Evolutionary conservation across 2,797 vertebrate species (phyloP), one percentile per base, ranked within the genome.

Genomic region (Brachymystax lenok): DNA sequence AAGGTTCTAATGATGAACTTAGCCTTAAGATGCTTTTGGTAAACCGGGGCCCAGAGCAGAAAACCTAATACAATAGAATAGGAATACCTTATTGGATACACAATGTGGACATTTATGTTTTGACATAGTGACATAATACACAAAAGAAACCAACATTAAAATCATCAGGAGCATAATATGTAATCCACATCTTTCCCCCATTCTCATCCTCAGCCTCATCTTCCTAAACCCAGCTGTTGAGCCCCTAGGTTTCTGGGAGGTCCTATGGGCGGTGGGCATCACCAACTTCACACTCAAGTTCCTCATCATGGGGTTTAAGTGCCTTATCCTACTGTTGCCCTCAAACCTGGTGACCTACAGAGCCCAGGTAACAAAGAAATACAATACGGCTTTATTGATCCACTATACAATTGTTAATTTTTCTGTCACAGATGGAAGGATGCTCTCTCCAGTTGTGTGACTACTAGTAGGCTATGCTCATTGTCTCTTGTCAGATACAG

Each of bases 211-310:
- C 86, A 99, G 98, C 90, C 95, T 99, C 88, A 91, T 99, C 89
- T 96, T 99, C 86, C 92, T 98, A 90, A 96, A 90, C 78, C 97
- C 98, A 51, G 87, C 90, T 77, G 92, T 97, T 75, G 94, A 96
- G 89, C 91, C 91, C 50, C 87, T 92, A 77, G 96, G 94, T 82
- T 97, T 99, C 93, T 99, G 98, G 97, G 96, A 99, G 85, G 95
- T 96, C 27, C 93, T 99, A n/a, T 99, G 98, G 98, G 94, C 92
- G 61, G 94, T 98, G 28, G 96, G 96, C 80, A 91, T 98, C 87
- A 98, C 96, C 79, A 97, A 97, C 90, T 97, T 97, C 66, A 89
- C 96, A 79, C 91, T 97, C 84, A 99, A 99, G 92, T 99, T 98
- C 91, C 79, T 98, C 81, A 95, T 92, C 84, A 99, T 99, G 98